Percentiles rank a stretch among this genome's conserved stretches.
These are phyloP conservation scores for Diachasmimorpha longicaudata DNA, from an alignment of 1,140 invertebrate species.

Conservation along the genomic window DNA sequence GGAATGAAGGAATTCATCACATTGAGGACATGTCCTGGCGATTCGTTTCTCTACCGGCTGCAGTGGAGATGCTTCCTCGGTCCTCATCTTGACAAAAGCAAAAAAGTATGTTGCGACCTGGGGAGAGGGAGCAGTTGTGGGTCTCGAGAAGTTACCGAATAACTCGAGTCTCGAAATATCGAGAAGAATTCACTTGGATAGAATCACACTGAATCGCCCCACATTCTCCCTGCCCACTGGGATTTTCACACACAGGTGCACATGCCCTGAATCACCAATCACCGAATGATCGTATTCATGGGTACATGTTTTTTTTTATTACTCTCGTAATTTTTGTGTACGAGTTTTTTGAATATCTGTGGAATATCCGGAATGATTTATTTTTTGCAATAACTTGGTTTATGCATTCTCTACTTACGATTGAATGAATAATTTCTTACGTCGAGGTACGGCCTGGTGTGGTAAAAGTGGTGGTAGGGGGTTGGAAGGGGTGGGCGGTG, in stretches of 20 bases:
- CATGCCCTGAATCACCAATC: background rate
- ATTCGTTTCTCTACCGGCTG: background rate
- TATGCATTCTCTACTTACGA: background rate
- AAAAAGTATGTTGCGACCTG: background rate
- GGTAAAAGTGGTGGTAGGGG: background rate
- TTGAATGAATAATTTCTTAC: background rate
- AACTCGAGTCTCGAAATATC: background rate
- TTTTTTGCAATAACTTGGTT: too few relatives aligned
- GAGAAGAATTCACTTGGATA: background rate
- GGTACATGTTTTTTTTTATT: background rate
- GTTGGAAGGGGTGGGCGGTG: background rate
- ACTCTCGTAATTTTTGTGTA: background rate
- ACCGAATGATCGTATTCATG: background rate
- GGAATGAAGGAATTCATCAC: constrained; percentile 43
- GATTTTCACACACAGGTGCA: background rate
- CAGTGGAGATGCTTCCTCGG: background rate
- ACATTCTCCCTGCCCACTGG: background rate
- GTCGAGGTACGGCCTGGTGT: background rate
- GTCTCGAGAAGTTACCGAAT: background rate
- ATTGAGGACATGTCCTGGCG: constrained; percentile 9
- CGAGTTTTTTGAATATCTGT: background rate
- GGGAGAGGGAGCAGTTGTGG: background rate
- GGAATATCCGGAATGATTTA: background rate
- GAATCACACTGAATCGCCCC: background rate
- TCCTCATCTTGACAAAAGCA: background rate